Evolutionary conservation across 2,113 vertebrate genomes (phyloP).

Genomic region (Solenodon paradoxus): DNA sequence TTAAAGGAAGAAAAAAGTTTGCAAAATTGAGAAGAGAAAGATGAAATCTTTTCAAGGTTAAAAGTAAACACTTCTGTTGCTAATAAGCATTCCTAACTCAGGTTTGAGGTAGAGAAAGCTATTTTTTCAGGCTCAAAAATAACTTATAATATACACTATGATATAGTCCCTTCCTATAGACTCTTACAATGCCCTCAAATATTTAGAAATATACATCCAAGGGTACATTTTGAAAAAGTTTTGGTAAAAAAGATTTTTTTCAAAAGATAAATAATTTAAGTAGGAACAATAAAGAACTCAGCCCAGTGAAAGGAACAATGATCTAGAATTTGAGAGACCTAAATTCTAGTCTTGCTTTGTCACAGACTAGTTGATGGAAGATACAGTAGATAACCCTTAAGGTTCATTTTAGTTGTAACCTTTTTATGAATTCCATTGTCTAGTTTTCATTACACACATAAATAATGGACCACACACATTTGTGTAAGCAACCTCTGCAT

Average conservation of each 20-base stretch:
- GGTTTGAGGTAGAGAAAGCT: constrained; percentile 41
- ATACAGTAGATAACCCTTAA: not conserved
- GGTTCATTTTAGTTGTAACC: constrained; percentile 39
- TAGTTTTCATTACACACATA: constrained; percentile 12
- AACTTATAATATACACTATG: constrained; percentile 20
- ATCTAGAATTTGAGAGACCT: constrained; percentile 9
- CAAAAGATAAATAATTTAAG: constrained; percentile 30
- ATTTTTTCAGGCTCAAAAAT: constrained; percentile 15
- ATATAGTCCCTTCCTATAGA: not conserved
- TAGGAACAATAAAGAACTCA: not conserved
- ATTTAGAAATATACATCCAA: constrained; percentile 17
- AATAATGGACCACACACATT: constrained; percentile 33
- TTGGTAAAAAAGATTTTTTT: not conserved
- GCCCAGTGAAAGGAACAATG: not conserved
- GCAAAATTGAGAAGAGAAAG: constrained; percentile 20
- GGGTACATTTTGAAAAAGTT: not conserved
- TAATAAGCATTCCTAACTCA: constrained; percentile 20
- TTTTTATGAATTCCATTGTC: constrained; percentile 34
- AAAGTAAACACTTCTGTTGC: not conserved
- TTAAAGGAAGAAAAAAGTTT: constrained; percentile 34
- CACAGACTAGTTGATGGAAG: constrained; percentile 21
- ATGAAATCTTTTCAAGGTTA: constrained; percentile 23
- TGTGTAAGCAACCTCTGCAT: constrained; percentile 18
- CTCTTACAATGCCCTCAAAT: not conserved
- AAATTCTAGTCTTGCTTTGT: constrained; percentile 33